These are phyloP conservation scores for Trypoxylon attenuatum DNA, from an alignment of 2,888 invertebrate species.

Conservation along the genomic window DNA sequence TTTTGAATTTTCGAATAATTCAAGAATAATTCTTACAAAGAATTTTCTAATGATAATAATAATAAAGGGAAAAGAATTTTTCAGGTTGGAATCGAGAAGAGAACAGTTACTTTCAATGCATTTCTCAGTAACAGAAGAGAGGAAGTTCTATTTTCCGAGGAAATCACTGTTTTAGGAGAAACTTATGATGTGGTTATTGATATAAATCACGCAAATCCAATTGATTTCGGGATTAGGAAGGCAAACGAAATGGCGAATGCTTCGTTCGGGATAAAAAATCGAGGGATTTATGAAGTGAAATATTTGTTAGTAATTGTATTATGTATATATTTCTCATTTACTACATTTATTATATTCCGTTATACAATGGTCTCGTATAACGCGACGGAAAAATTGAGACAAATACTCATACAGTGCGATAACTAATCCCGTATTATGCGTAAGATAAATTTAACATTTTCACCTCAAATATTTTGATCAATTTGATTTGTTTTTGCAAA, in stretches of 20 bases:
- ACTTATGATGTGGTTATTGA: slow-evolving; percentile 79
- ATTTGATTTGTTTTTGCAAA: too few species aligned
- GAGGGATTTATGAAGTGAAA: slow-evolving; percentile 78
- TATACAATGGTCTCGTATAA: too few species aligned
- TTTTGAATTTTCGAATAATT: too few species aligned
- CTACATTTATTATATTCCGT: too few species aligned
- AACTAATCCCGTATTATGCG: too few species aligned
- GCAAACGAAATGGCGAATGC: slow-evolving; percentile 76
- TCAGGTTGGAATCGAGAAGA: slow-evolving; percentile 19
- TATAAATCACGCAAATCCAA: slow-evolving; percentile 75
- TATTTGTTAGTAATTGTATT: slow-evolving; percentile 74
- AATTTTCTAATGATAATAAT: neutral
- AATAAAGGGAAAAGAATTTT: neutral
- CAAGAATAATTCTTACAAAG: too few species aligned
- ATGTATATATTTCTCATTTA: neutral
- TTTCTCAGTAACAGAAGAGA: slow-evolving; percentile 75
- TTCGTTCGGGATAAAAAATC: slow-evolving; percentile 77
- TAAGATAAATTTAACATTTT: too few species aligned
- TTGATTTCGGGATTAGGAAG: slow-evolving; percentile 79
- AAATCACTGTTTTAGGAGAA: slow-evolving; percentile 76
- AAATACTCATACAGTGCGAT: too few species aligned
- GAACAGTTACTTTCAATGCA: slow-evolving; percentile 48
- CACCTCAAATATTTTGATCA: too few species aligned
- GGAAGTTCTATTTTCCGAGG: slow-evolving; percentile 75
- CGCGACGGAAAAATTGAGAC: too few species aligned